Percentiles rank a stretch among this genome's conserved stretches.
phyloP scores from a whole-genome alignment of 2,888 invertebrate species.

The Agriopis marginaria region DNA sequence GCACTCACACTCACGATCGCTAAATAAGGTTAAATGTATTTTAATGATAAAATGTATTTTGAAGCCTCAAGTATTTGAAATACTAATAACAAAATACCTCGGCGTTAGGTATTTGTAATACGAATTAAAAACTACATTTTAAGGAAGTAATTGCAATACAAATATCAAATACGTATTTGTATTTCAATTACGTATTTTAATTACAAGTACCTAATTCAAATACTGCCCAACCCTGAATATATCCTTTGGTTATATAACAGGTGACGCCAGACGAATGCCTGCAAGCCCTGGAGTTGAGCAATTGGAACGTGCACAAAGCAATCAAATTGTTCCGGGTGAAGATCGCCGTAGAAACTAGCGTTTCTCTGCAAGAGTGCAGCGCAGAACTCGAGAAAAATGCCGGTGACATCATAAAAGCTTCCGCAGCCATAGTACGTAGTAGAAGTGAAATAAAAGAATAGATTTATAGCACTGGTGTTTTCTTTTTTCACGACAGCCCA shows the following conservation, averaged over 20 bases:
- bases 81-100: no score
- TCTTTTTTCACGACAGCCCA: background rate
- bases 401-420: constrained; percentile 89
- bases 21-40: no score
- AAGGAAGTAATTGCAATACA: constrained; percentile 16
- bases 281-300: constrained; percentile 92
- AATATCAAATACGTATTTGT: constrained; percentile 43
- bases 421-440: constrained; percentile 82
- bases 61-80: no score
- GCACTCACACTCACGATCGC: no score
- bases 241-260: constrained; percentile 62
- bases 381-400: constrained; percentile 86
- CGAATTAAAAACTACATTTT: no score
- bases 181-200: constrained; percentile 59
- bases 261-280: constrained; percentile 92
- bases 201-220: no score
- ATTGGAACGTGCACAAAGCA: constrained; percentile 96
- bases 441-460: constrained; percentile 26
- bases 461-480: background rate
- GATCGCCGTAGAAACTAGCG: constrained; percentile 53
- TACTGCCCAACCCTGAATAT: background rate
- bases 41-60: no score
- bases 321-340: constrained; percentile 92
- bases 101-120: no score
- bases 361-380: constrained; percentile 70